Conservation (phyloP, 2,797 vertebrate genomes). For the Ctenochaetus hawaiiensis region DNA sequence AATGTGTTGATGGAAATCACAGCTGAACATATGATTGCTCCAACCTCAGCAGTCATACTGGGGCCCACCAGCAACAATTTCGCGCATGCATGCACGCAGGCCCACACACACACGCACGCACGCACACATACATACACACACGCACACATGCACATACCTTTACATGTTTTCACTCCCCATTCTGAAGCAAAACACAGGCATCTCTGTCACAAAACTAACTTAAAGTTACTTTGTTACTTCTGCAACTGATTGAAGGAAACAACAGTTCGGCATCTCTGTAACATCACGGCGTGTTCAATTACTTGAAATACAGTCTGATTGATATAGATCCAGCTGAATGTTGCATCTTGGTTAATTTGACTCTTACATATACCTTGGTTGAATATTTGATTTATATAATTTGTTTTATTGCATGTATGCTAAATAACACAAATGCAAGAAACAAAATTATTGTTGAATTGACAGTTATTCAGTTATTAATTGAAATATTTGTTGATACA, state of each 20-base stretch:
- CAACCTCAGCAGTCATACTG: conserved; percentile 88
- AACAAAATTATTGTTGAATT: not conserved
- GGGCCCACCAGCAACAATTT: conserved; percentile 86
- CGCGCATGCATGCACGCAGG: conserved; percentile 50
- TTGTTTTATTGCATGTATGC: conserved; percentile 1
- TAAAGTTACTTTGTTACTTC: conserved; percentile 31
- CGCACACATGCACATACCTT: conserved; percentile 50
- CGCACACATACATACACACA: conserved; percentile 2
- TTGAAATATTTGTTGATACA: not conserved
- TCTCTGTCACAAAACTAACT: conserved; percentile 27
- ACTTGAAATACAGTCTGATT: conserved; percentile 13
- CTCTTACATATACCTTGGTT: not conserved
- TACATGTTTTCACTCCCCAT: conserved; percentile 48
- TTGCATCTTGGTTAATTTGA: not conserved
- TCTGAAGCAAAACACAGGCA: conserved; percentile 37
- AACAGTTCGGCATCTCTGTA: conserved; percentile 18
- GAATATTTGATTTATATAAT: not conserved
- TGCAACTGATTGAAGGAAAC: conserved; percentile 14
- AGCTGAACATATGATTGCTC: conserved; percentile 89
- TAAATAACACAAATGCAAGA: conserved; percentile 2
- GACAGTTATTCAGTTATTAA: not conserved
- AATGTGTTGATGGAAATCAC: conserved; percentile 91
- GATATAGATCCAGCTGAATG: not conserved
- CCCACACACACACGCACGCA: conserved; percentile 34
- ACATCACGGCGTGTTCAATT: not conserved